These are phyloP conservation scores for Eristalis pertinax DNA, from an alignment of 2,888 invertebrate species.

Conservation along the genomic window DNA sequence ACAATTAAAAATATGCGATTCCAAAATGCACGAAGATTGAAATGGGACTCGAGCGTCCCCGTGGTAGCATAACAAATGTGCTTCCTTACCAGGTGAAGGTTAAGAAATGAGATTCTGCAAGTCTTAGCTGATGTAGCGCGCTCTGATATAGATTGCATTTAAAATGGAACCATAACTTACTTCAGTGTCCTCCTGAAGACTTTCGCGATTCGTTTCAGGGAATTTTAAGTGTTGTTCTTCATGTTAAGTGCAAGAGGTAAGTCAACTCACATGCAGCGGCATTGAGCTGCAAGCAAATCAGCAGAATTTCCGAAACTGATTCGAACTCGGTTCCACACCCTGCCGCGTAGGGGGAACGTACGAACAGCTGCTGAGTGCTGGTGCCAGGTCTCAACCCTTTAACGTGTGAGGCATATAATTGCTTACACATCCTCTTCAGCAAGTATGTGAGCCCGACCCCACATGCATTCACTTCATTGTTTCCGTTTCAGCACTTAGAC, in stretches of 20 bases:
- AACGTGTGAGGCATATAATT: not conserved
- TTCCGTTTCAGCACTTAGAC: slow-evolving; percentile 27
- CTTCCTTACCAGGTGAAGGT: not conserved
- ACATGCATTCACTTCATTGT: slow-evolving; percentile 24
- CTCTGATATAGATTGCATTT: too few species aligned
- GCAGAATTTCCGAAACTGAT: not conserved
- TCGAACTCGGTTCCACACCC: not conserved
- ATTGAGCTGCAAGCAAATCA: not conserved
- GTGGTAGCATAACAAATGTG: not conserved
- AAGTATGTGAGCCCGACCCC: not conserved
- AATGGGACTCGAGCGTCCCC: not conserved
- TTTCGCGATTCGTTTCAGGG: too few species aligned
- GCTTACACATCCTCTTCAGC: not conserved
- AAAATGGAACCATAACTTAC: too few species aligned
- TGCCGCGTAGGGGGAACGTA: not conserved
- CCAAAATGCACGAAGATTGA: not conserved
- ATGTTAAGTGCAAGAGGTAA: too few species aligned
- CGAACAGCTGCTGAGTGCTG: too few species aligned
- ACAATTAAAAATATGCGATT: not conserved
- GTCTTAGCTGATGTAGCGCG: too few species aligned
- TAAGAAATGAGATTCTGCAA: not conserved
- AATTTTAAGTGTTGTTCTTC: too few species aligned
- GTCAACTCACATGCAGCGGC: not conserved
- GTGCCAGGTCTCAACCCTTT: not conserved
- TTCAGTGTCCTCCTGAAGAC: too few species aligned